Evolutionary conservation across 2,888 invertebrate genomes (phyloP).

Genomic region (Aquatica leii): DNA sequence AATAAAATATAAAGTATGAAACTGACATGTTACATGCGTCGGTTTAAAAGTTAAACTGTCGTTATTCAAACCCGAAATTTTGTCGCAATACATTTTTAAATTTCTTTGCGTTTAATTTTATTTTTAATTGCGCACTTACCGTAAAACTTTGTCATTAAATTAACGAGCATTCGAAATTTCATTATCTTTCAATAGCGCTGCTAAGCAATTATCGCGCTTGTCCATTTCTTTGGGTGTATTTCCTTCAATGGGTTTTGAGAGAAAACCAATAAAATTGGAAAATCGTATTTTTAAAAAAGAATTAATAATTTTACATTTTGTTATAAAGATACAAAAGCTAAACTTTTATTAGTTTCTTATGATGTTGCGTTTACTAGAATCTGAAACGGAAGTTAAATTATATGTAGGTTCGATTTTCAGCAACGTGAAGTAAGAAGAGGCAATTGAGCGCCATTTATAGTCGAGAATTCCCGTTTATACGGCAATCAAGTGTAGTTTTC

Average conservation of each 20-base stretch:
- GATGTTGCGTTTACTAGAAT: conserved; percentile 21
- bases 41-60: not conserved
- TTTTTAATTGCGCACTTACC: not conserved
- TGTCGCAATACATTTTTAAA: not conserved
- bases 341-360: not conserved
- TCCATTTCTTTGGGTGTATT: too few species aligned
- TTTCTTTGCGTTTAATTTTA: conserved; percentile 4
- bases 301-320: too few species aligned
- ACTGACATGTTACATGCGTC: conserved; percentile 30
- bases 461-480: conserved; percentile 55
- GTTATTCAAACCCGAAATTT: not conserved
- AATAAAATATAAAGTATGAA: conserved; percentile 35
- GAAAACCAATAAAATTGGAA: too few species aligned
- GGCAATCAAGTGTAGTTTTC: conserved; percentile 57
- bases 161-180: not conserved
- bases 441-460: conserved; percentile 54
- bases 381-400: conserved; percentile 44
- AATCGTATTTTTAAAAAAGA: too few species aligned
- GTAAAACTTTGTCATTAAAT: not conserved
- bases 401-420: conserved; percentile 44
- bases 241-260: too few species aligned
- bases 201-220: too few species aligned
- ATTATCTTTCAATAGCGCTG: too few species aligned
- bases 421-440: conserved; percentile 38
- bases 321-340: too few species aligned